Base-by-base conservation (phyloP, 2,888 invertebrate species). In the Dynastes hyllus region DNA sequence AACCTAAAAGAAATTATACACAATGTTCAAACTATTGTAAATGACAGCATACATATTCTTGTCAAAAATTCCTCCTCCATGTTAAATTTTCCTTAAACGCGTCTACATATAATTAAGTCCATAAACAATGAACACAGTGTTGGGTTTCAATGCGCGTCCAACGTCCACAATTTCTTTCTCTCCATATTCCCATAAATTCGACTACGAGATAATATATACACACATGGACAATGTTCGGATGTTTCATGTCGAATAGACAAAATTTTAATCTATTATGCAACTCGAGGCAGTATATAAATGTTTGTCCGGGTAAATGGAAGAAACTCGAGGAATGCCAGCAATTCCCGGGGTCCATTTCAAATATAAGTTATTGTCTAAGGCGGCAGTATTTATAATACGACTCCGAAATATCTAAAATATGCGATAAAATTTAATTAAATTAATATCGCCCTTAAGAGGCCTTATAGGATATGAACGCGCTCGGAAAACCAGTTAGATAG, bases 351-450 rank as follows among this genome's bases (percentile, higher is more conserved):
- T 6, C 55, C 76, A 79, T 80, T 79, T 81, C 81, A 82, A 81
- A 81, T 80, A 82, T 83, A 83, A 83, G 81, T 84, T 83, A 83
- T 82, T 80, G 82, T 84, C 83, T 85, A 85, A 85, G 83, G 84
- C 84, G 82, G 81, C 82, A 80, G 85, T 85, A 86, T 86, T 86
- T 86, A 85, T 86, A 84, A 84, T 83, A 85, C 84, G 84, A 85
- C 85, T 83, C 81, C 82, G 82, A 85, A 85, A 83, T 85, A 87
- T 87, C 85, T 85, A 82, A 87, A 84, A 85, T 86, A 88, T 87
- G 87, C 87, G 86, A 87, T 87, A 87, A 87, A 87, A 87, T 88
- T 87, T 87, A 88, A 88, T 88, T 88, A 87, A 88, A 88, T 87
- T 87, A 88, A 87, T 88, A 87, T 85, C 85, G 85, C 82, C 84